Evolutionary conservation across 2,113 vertebrate genomes (phyloP).

Genomic region (Tachysurus fulvidraco): DNA sequence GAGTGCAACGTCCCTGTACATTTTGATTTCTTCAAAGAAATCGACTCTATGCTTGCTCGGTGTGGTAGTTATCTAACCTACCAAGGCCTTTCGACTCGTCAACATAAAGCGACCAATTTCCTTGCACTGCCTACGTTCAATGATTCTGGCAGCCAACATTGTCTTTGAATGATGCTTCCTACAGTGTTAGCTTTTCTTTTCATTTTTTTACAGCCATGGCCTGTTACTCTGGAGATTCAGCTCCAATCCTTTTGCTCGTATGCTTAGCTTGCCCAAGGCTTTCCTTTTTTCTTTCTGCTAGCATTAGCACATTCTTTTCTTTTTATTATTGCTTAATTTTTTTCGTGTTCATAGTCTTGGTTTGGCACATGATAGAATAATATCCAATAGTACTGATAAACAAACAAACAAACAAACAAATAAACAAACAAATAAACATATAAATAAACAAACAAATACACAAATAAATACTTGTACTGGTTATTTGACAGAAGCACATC

Average conservation of each 20-base stretch:
- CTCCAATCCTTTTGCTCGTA: background rate
- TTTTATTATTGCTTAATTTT: background rate
- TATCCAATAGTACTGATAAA: background rate
- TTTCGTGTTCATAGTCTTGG: background rate
- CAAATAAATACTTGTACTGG: background rate
- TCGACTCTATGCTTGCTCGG: background rate
- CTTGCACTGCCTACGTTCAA: constrained; percentile 20
- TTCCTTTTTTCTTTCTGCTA: background rate
- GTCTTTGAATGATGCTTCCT: constrained; percentile 38
- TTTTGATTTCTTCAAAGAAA: background rate
- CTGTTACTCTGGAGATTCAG: constrained; percentile 30
- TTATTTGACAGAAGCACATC: background rate
- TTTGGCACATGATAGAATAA: background rate
- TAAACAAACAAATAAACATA: background rate
- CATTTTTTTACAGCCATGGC: constrained; percentile 17
- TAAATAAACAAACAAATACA: background rate
- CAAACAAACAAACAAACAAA: background rate
- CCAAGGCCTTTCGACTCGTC: constrained; percentile 8
- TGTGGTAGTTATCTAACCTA: constrained; percentile 1
- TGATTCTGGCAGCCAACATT: constrained; percentile 28
- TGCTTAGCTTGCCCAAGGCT: constrained; percentile 10
- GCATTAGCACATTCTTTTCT: background rate
- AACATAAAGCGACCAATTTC: constrained; percentile 28
- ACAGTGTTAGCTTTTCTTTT: constrained; percentile 23
- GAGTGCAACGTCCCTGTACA: background rate